A percentile compares a stretch with the other conserved stretches of the same genome.
Evolutionary conservation across 35 echinoderm and acorn worm genomes (phyloP).

Genomic region (Heliocidaris tuberculata): DNA sequence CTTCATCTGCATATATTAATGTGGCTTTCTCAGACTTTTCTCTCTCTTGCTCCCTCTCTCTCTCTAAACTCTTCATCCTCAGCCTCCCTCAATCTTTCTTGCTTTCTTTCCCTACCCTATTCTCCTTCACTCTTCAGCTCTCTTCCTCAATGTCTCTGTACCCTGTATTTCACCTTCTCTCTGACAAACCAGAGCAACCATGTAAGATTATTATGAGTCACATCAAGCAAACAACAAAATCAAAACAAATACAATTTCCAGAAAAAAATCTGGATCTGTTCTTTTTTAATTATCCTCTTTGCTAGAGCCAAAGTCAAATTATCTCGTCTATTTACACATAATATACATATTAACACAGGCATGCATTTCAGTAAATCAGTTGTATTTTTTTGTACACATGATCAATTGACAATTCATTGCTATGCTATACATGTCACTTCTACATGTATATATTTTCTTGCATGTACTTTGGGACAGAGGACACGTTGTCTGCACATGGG

Average conservation of each 20-base stretch:
- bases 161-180: background rate
- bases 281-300: background rate
- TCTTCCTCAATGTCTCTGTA: background rate
- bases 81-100: background rate
- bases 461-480: background rate
- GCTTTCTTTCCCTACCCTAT: background rate
- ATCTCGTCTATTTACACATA: background rate
- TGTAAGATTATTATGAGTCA: no score
- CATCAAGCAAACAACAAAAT: background rate
- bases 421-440: background rate
- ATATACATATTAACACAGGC: background rate
- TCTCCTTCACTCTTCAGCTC: background rate
- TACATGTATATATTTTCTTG: background rate
- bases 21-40: no score
- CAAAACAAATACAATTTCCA: background rate
- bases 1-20: no score
- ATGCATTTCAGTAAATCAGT: background rate
- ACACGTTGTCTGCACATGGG: background rate
- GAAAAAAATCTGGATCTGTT: background rate
- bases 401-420: background rate
- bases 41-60: background rate
- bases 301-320: background rate
- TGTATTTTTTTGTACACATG: background rate
- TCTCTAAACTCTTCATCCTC: background rate
- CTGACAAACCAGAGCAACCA: no score